Evolutionary conservation across 2,888 invertebrate species (phyloP).

Genomic region (Thymelicus lineola): DNA sequence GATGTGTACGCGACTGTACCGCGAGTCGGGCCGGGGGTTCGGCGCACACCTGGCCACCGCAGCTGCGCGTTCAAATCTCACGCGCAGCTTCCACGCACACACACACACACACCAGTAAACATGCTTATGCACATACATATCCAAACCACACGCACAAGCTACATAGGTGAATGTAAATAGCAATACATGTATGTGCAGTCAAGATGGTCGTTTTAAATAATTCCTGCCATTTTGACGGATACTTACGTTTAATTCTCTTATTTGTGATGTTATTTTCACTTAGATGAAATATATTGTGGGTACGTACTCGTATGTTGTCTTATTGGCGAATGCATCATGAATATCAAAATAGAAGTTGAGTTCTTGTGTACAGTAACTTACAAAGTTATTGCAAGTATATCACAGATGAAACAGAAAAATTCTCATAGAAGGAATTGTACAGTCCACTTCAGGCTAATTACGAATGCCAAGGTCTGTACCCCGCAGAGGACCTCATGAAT

Average conservation of each 20-base stretch:
- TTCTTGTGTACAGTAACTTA: too few species aligned
- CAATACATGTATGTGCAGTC: not conserved
- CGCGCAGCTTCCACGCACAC: slow-evolving; percentile 83
- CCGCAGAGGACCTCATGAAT: too few species aligned
- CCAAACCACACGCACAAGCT: not conserved
- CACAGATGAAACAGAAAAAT: too few species aligned
- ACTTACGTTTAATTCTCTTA: not conserved
- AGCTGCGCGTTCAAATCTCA: slow-evolving; percentile 82
- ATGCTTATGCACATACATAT: slow-evolving; percentile 38
- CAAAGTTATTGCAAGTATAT: too few species aligned
- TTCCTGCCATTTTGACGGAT: not conserved
- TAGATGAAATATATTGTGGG: not conserved
- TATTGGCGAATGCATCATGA: not conserved
- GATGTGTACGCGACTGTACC: slow-evolving; percentile 58
- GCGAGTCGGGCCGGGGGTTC: slow-evolving; percentile 61
- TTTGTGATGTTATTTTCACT: not conserved
- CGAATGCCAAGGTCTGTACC: too few species aligned
- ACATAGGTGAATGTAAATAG: slow-evolving; percentile 2
- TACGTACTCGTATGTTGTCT: not conserved
- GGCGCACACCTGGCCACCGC: slow-evolving; percentile 81
- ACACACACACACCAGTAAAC: slow-evolving; percentile 53
- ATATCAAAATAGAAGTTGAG: too few species aligned
- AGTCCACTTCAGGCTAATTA: too few species aligned
- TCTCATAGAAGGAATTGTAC: too few species aligned
- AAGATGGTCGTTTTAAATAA: slow-evolving; percentile 4